Evolutionary conservation across 2,797 vertebrate genomes (phyloP).

Genomic region (Poeciliopsis presidionis): DNA sequence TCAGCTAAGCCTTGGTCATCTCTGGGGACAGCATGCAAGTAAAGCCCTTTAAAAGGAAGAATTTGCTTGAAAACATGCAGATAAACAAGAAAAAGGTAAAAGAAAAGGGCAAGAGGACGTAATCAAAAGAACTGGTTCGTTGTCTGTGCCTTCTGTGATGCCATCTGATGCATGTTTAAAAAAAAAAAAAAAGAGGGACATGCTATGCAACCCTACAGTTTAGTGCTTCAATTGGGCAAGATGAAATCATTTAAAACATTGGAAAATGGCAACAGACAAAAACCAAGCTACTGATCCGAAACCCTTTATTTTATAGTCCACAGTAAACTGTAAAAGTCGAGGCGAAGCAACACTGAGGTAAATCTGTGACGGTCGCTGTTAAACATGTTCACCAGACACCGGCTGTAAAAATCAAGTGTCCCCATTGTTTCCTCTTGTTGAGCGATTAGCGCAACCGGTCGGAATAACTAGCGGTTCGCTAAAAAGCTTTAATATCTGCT

Average conservation of each 20-base stretch:
- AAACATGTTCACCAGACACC: conserved; percentile 1
- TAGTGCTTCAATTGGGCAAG: conserved; percentile 26
- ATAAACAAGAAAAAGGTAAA: background rate
- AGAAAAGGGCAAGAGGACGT: background rate
- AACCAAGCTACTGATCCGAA: conserved; percentile 7
- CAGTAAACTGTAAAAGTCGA: conserved; percentile 11
- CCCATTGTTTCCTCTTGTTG: conserved; percentile 7
- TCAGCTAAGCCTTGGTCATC: too few relatives aligned
- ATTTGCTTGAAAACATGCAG: background rate
- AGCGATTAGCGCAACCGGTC: conserved; percentile 8
- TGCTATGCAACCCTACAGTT: background rate
- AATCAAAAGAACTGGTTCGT: background rate
- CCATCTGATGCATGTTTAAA: background rate
- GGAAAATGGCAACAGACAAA: conserved; percentile 17
- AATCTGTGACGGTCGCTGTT: conserved; percentile 9
- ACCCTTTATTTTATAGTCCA: conserved; percentile 26
- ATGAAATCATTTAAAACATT: conserved; percentile 54
- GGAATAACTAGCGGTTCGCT: background rate
- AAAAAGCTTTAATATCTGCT: background rate
- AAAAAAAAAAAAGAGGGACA: conserved; percentile 9
- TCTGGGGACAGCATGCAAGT: background rate
- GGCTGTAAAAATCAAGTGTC: conserved; percentile 27
- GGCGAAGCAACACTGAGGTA: background rate
- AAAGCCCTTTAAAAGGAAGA: background rate
- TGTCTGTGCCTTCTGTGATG: background rate